phyloP scores from a whole-genome alignment of 37 sponge, comb jelly and placozoan species.

The Axinella damicornis region DNA sequence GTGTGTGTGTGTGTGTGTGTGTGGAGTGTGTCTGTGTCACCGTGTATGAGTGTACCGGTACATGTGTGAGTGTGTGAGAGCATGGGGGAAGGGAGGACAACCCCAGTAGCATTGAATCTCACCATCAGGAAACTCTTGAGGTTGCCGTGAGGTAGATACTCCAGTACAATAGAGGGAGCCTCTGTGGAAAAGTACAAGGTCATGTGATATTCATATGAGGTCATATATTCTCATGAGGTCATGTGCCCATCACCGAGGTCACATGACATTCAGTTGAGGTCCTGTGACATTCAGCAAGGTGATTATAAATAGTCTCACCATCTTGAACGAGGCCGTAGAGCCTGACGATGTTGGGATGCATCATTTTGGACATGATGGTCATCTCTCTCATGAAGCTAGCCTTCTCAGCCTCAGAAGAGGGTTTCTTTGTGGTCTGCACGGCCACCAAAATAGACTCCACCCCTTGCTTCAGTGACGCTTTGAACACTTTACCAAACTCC shows the following conservation, averaged over 20 bases:
- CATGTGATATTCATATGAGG: too few species aligned
- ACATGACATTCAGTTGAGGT: too few species aligned
- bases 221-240: too few species aligned
- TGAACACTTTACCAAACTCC: constrained; percentile 58
- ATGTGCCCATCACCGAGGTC: too few species aligned
- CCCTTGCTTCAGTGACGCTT: not conserved
- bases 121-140: constrained; percentile 46
- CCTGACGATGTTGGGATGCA: constrained; percentile 55
- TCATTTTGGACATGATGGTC: constrained; percentile 25
- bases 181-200: not conserved
- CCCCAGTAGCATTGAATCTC: too few species aligned
- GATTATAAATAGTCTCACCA: not conserved
- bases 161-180: constrained; percentile 47
- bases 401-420: not conserved
- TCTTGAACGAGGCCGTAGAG: constrained; percentile 41
- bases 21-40: not conserved
- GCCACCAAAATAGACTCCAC: constrained; percentile 13
- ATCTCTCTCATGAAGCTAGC: constrained; percentile 18
- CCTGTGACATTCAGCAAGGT: not conserved
- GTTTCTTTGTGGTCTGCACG: not conserved
- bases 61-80: too few species aligned
- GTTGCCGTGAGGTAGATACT: constrained; percentile 63
- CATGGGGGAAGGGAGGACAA: too few species aligned
- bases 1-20: too few species aligned
- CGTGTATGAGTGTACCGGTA: not conserved